A percentile compares a stretch with the other conserved stretches of the same genome.
phyloP scores from a whole-genome alignment of 1,140 invertebrate species.

The Drosophila bifasciata region DNA sequence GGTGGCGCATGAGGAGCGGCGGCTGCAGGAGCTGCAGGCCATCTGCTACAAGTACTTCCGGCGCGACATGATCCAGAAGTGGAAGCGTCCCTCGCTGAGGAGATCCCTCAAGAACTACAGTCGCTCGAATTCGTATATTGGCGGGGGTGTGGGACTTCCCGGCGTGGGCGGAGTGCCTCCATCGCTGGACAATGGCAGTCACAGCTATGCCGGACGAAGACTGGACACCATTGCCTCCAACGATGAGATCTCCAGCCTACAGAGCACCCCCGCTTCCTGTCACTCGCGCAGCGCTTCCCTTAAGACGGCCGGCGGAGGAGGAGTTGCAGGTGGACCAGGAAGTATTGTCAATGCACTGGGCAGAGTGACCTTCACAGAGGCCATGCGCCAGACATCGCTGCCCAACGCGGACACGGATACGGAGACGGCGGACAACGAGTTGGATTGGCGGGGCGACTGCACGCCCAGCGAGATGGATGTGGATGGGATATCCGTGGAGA shows the following conservation, averaged over 20 bases:
- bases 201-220: conserved; percentile 61
- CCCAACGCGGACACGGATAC: conserved; percentile 89
- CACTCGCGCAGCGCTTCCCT: conserved; percentile 91
- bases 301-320: conserved; percentile 84
- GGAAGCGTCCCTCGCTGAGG: conserved; percentile 77
- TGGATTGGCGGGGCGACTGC: conserved; percentile 85
- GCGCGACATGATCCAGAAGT: conserved; percentile 85
- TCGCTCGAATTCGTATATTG: conserved; percentile 80
- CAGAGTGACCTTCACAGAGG: conserved; percentile 78
- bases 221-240: conserved; percentile 81
- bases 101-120: conserved; percentile 73
- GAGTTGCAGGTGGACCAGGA: conserved; percentile 2
- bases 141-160: conserved; percentile 38
- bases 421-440: conserved; percentile 87
- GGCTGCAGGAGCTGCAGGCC: conserved; percentile 95
- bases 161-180: conserved; percentile 38
- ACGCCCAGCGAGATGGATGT: conserved; percentile 85
- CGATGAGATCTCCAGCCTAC: conserved; percentile 86
- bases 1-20: conserved; percentile 95
- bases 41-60: conserved; percentile 95
- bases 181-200: conserved; percentile 60
- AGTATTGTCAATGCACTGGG: conserved; percentile 36
- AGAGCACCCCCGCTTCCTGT: conserved; percentile 89
- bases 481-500: conserved; percentile 87
- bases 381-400: conserved; percentile 87